Evolutionary conservation across 2,888 invertebrate species (phyloP).

Genomic region (Pseudoips prasinana): DNA sequence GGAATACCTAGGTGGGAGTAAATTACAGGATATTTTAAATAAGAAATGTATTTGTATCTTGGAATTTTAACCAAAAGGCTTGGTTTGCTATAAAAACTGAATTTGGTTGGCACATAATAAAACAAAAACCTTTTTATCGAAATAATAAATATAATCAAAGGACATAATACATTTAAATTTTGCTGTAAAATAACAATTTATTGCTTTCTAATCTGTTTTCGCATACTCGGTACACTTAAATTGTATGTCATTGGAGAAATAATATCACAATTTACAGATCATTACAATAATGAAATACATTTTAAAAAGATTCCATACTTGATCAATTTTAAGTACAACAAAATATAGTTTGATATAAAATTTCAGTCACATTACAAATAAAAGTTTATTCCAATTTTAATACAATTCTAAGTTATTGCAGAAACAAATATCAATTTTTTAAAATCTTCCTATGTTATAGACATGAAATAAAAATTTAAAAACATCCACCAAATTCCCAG

Average conservation of each 20-base stretch:
- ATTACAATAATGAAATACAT: conserved; percentile 35
- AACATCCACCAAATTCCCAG: conserved; percentile 16
- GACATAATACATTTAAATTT: conserved; percentile 54
- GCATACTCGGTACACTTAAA: conserved; percentile 38
- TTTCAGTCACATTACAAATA: conserved; percentile 35
- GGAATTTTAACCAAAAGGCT: too few species aligned
- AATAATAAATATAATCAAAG: conserved; percentile 70
- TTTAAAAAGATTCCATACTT: conserved; percentile 28
- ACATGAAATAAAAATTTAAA: not conserved
- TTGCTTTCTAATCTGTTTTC: conserved; percentile 42
- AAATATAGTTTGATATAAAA: conserved; percentile 37
- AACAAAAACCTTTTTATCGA: too few species aligned
- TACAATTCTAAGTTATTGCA: conserved; percentile 4
- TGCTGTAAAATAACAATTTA: conserved; percentile 53
- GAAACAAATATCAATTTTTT: conserved; percentile 3
- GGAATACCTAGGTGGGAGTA: too few species aligned
- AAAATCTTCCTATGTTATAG: conserved; percentile 4
- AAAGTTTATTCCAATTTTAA: conserved; percentile 5
- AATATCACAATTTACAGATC: conserved; percentile 58
- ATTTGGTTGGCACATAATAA: too few species aligned
- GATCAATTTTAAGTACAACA: conserved; percentile 34
- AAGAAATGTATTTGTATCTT: too few species aligned
- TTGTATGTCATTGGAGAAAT: conserved; percentile 39
- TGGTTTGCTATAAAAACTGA: too few species aligned
- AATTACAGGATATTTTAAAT: too few species aligned